Percentiles rank a stretch among this genome's conserved stretches.
Conservation (phyloP, 2,888 invertebrate species). For the Xestobium rufovillosum region DNA sequence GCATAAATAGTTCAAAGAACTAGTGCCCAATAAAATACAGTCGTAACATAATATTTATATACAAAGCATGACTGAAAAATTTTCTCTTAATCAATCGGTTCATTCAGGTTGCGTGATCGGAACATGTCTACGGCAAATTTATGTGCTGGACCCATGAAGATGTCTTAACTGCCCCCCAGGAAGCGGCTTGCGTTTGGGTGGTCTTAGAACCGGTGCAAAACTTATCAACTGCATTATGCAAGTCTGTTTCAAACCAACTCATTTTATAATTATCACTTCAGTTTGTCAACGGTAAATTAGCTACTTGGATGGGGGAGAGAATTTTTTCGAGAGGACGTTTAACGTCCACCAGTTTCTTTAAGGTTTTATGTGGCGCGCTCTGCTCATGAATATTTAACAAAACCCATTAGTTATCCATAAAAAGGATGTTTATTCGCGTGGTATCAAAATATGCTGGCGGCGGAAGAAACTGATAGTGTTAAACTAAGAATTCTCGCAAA, state of each 20-base stretch:
- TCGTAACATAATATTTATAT: slow-evolving; percentile 13
- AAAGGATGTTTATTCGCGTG: too few species aligned
- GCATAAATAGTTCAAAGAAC: slow-evolving; percentile 7
- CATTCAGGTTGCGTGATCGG: slow-evolving; percentile 38
- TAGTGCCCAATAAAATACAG: slow-evolving; percentile 18
- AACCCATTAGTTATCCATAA: too few species aligned
- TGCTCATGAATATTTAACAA: too few species aligned
- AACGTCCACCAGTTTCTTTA: too few species aligned
- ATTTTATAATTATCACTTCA: slow-evolving; percentile 36
- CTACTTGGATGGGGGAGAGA: too few species aligned
- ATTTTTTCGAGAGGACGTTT: too few species aligned
- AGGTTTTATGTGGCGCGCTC: too few species aligned
- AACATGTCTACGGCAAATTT: slow-evolving; percentile 37
- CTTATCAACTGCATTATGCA: slow-evolving; percentile 34
- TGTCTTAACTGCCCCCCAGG: slow-evolving; percentile 41
- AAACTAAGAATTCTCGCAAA: too few species aligned
- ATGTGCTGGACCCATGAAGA: slow-evolving; percentile 40
- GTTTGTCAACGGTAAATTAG: slow-evolving; percentile 29
- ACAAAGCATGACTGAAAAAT: slow-evolving; percentile 30
- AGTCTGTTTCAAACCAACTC: slow-evolving; percentile 28
- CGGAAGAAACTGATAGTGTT: too few species aligned
- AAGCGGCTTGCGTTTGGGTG: slow-evolving; percentile 38
- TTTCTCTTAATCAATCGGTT: slow-evolving; percentile 37
- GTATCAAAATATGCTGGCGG: too few species aligned
- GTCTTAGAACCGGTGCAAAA: slow-evolving; percentile 33